Conservation (phyloP, 2,888 invertebrate species). For the Entomobrya proxima region DNA sequence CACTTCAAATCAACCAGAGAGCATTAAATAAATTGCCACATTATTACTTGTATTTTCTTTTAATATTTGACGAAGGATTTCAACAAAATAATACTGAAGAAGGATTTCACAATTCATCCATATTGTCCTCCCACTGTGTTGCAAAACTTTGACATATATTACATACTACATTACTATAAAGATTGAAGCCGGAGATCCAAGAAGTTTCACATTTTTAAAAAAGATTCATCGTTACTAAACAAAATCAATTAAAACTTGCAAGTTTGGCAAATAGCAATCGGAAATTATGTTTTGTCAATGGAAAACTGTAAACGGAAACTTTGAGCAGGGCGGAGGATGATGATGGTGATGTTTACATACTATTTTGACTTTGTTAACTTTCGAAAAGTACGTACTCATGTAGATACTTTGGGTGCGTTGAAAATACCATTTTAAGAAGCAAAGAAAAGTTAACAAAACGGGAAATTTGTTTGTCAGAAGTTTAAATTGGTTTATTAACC, state of each 20-base stretch:
- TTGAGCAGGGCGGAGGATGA: background rate
- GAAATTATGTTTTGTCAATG: background rate
- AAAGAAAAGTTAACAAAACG: background rate
- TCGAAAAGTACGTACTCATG: background rate
- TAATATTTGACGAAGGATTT: too few species aligned
- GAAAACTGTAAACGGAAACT: background rate
- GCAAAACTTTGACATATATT: too few species aligned
- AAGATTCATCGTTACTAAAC: background rate
- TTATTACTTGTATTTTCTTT: too few species aligned
- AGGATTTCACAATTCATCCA: too few species aligned
- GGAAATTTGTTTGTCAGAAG: constrained; percentile 30
- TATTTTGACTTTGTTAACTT: background rate
- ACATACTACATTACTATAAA: too few species aligned
- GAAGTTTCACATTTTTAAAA: background rate
- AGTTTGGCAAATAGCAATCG: background rate
- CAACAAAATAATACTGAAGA: too few species aligned
- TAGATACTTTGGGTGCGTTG: background rate
- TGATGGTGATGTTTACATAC: background rate
- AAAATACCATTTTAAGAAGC: background rate
- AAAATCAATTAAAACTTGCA: constrained; percentile 14
- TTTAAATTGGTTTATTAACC: constrained; percentile 48
- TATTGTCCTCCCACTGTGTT: too few species aligned
- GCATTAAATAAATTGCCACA: too few species aligned
- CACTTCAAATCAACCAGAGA: too few species aligned
- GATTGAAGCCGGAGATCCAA: too few species aligned